A percentile compares a stretch with the other conserved stretches of the same genome.
These are phyloP conservation scores for Athetis lepigone DNA, from an alignment of 2,888 invertebrate species.

Conservation along the genomic window DNA sequence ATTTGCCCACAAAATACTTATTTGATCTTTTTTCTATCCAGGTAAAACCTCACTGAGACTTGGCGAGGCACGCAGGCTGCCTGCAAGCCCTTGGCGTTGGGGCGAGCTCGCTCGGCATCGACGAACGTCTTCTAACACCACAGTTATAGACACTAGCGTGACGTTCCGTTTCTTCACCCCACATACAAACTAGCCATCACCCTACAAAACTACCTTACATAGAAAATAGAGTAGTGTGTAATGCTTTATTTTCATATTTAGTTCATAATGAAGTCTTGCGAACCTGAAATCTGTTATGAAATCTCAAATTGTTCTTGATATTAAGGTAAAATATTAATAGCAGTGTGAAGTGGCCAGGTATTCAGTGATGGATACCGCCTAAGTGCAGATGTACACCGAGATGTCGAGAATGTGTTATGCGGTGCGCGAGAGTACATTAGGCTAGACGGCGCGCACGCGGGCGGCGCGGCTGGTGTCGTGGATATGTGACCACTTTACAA, in stretches of 20 bases:
- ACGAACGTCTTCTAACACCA: slow-evolving; percentile 65
- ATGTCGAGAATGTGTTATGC: slow-evolving; percentile 76
- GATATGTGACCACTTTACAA: slow-evolving; percentile 89
- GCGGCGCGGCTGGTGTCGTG: slow-evolving; percentile 69
- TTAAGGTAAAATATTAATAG: slow-evolving; percentile 49
- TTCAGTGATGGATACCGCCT: slow-evolving; percentile 72
- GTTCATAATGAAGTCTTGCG: slow-evolving; percentile 60
- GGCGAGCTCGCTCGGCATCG: slow-evolving; percentile 63
- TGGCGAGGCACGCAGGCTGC: slow-evolving; percentile 74
- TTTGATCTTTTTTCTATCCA: slow-evolving; percentile 61
- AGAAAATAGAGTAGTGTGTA: slow-evolving; percentile 61
- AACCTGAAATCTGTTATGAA: slow-evolving; percentile 61
- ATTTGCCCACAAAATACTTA: background rate
- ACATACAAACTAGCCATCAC: slow-evolving; percentile 73
- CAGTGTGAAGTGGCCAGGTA: slow-evolving; percentile 57
- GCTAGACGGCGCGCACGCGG: slow-evolving; percentile 49
- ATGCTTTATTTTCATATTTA: slow-evolving; percentile 76
- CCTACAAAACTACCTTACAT: slow-evolving; percentile 65
- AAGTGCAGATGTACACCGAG: slow-evolving; percentile 81
- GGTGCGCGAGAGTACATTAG: slow-evolving; percentile 73
- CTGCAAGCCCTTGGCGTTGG: slow-evolving; percentile 63
- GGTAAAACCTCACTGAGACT: slow-evolving; percentile 88
- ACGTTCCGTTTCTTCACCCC: slow-evolving; percentile 64
- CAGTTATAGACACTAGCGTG: slow-evolving; percentile 67
- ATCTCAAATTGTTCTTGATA: slow-evolving; percentile 62